phyloP scores from a whole-genome alignment of 2,888 invertebrate genomes.

The Sicus ferrugineus region DNA sequence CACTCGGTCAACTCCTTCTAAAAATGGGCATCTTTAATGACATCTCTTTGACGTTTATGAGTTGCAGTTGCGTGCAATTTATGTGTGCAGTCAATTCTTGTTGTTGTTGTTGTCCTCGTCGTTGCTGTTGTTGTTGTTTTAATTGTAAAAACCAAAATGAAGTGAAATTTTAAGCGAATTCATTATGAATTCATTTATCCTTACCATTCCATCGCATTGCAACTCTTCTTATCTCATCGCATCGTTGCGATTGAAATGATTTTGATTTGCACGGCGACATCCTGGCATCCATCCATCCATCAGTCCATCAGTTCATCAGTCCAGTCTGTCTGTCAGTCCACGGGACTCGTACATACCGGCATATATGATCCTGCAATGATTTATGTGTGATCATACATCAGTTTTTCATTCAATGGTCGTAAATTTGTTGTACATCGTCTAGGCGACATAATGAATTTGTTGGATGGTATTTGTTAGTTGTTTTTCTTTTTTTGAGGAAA shows the following conservation, averaged over 20 bases:
- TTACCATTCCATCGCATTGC: not conserved
- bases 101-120: not conserved
- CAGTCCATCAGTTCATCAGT: not conserved
- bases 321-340: not conserved
- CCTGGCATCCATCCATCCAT: not conserved
- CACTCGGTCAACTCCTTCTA: not conserved
- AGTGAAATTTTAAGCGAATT: slow-evolving; percentile 31
- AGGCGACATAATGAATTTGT: slow-evolving; percentile 24
- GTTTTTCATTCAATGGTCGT: not conserved
- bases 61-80: slow-evolving; percentile 28
- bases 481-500: too few species aligned
- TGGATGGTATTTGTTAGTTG: too few species aligned
- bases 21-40: slow-evolving; percentile 38
- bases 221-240: too few species aligned
- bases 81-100: not conserved
- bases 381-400: slow-evolving; percentile 28
- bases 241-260: slow-evolving; percentile 12
- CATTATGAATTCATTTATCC: slow-evolving; percentile 30
- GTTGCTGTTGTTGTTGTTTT: slow-evolving; percentile 12
- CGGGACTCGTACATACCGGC: not conserved
- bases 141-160: slow-evolving; percentile 25
- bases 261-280: slow-evolving; percentile 14
- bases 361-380: slow-evolving; percentile 19
- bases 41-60: slow-evolving; percentile 53
- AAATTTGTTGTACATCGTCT: slow-evolving; percentile 23